These are phyloP conservation scores for Aspidapion aeneum DNA, from an alignment of 2,888 invertebrate species.

Conservation along the genomic window DNA sequence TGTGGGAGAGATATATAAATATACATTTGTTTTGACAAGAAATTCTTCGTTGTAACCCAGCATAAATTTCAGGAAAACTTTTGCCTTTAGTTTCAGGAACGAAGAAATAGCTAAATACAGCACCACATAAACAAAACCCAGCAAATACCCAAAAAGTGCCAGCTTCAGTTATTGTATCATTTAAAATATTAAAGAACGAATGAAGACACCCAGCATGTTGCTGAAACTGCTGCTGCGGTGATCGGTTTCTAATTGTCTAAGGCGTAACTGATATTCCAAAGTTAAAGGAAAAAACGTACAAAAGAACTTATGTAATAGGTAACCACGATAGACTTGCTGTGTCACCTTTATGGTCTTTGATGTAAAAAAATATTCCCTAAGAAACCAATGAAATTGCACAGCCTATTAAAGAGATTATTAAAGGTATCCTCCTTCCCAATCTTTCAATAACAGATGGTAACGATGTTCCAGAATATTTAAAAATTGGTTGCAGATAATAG, in stretches of 20 bases:
- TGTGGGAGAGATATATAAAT: too few relatives aligned
- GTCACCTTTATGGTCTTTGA: slow-evolving; percentile 55
- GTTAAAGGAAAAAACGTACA: slow-evolving; percentile 62
- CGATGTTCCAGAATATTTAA: slow-evolving; percentile 59
- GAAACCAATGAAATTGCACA: slow-evolving; percentile 58
- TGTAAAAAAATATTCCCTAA: slow-evolving; percentile 47
- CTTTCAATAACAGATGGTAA: slow-evolving; percentile 71
- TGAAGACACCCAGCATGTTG: slow-evolving; percentile 68
- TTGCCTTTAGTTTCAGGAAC: slow-evolving; percentile 91
- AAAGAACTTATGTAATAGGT: slow-evolving; percentile 66
- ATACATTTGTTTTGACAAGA: too few relatives aligned
- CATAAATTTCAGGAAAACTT: slow-evolving; percentile 78
- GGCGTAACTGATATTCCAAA: slow-evolving; percentile 66
- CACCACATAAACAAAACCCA: slow-evolving; percentile 50
- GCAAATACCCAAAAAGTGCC: slow-evolving; percentile 71
- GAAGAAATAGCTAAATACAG: slow-evolving; percentile 70
- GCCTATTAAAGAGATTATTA: slow-evolving; percentile 65
- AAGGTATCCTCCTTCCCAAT: slow-evolving; percentile 66
- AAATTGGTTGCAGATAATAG: slow-evolving; percentile 58
- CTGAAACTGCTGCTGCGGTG: slow-evolving; percentile 70
- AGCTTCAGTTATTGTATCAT: slow-evolving; percentile 55
- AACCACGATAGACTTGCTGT: slow-evolving; percentile 57
- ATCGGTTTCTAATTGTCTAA: slow-evolving; percentile 72
- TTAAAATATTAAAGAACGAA: slow-evolving; percentile 64
- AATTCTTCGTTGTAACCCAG: slow-evolving; percentile 46